Evolutionary conservation across 2,113 vertebrate genomes (phyloP).

Genomic region (Cercocebus atys): DNA sequence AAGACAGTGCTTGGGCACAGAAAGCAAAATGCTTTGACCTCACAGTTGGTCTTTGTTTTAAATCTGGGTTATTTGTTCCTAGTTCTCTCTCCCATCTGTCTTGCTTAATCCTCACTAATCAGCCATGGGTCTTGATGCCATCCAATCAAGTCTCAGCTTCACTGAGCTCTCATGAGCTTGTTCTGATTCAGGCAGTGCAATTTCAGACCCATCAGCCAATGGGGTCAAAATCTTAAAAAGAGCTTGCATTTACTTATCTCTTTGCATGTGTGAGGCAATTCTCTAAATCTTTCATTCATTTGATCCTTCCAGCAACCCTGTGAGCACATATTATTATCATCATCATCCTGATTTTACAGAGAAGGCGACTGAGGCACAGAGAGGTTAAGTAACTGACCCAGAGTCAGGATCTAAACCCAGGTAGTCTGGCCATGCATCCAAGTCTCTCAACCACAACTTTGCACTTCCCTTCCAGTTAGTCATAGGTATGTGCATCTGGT

Average conservation of each 20-base stretch:
- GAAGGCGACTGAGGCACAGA: not conserved
- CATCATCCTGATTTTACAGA: not conserved
- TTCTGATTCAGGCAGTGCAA: not conserved
- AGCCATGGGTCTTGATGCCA: accelerated
- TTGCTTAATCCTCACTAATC: not conserved
- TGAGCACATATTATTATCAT: not conserved
- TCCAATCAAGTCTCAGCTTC: not conserved
- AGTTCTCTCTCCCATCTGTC: not conserved
- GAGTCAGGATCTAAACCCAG: not conserved
- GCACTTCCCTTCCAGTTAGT: too few species aligned
- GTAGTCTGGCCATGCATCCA: not conserved
- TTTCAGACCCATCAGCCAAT: not conserved
- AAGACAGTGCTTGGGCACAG: not conserved
- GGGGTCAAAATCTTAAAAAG: not conserved
- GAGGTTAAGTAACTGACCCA: not conserved
- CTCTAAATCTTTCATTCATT: not conserved
- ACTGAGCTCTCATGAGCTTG: not conserved
- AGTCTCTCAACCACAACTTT: not conserved
- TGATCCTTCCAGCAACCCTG: not conserved
- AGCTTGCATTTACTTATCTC: not conserved
- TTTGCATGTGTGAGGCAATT: not conserved
- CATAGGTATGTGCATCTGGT: not conserved
- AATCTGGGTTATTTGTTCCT: not conserved
- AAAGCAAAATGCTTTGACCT: not conserved
- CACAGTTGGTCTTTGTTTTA: not conserved